Percentiles rank a stretch among this genome's conserved stretches.
Conservation (phyloP, 2,888 invertebrate genomes). For the Hyalella azteca region DNA sequence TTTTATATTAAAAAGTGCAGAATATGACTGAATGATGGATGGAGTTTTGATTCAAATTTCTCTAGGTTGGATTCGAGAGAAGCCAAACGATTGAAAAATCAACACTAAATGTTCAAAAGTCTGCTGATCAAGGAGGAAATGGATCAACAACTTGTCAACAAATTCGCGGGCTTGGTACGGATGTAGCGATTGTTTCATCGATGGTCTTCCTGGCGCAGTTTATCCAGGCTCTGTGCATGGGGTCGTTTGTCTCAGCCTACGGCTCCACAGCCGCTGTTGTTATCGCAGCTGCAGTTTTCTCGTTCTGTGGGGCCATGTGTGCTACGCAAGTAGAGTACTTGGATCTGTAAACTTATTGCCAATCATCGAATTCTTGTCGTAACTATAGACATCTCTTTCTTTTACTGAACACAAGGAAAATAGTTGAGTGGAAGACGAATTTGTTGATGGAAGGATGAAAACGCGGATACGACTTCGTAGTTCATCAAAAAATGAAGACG, state of each 20-base stretch:
- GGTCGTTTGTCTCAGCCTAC: constrained; percentile 76
- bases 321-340: constrained; percentile 90
- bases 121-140: not conserved
- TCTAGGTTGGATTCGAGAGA: constrained; percentile 33
- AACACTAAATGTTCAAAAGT: not conserved
- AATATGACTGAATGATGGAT: no score
- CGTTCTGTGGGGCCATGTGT: constrained; percentile 81
- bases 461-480: no score
- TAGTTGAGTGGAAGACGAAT: no score
- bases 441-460: no score
- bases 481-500: no score
- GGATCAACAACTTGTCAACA: constrained; percentile 48
- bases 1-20: no score
- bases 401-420: no score
- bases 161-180: constrained; percentile 88
- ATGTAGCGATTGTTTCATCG: constrained; percentile 90
- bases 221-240: constrained; percentile 84
- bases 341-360: constrained; percentile 74
- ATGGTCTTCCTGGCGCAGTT: constrained; percentile 97
- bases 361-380: no score
- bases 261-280: constrained; percentile 90
- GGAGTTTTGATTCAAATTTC: no score
- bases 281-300: constrained; percentile 80
- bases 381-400: no score
- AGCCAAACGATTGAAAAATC: not conserved